Conservation (phyloP, 2,888 invertebrate species). For the Ophioninae sp. region DNA sequence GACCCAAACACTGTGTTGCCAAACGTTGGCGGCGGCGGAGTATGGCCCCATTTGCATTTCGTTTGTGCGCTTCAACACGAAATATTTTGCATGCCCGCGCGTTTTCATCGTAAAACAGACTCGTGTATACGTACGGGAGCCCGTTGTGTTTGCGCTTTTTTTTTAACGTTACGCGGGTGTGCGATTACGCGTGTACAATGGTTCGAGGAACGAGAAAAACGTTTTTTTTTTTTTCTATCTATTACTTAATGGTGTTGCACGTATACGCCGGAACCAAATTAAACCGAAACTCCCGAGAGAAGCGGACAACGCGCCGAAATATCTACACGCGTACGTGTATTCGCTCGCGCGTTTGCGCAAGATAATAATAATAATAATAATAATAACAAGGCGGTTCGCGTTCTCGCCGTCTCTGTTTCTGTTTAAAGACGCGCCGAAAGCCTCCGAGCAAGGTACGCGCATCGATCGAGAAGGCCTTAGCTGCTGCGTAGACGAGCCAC, state of each 20-base stretch:
- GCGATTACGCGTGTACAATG: background rate
- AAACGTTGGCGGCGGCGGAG: slow-evolving; percentile 76
- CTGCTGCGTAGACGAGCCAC: slow-evolving; percentile 47
- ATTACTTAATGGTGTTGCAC: slow-evolving; percentile 37
- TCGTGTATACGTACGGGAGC: background rate
- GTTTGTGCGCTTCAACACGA: slow-evolving; percentile 76
- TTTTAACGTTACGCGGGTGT: background rate
- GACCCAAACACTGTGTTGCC: slow-evolving; percentile 79
- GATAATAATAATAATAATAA: slow-evolving; percentile 40
- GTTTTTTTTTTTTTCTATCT: slow-evolving; percentile 42
- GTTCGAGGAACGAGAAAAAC: slow-evolving; percentile 29
- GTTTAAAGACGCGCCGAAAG: slow-evolving; percentile 64
- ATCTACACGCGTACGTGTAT: slow-evolving; percentile 12
- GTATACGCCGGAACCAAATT: slow-evolving; percentile 38
- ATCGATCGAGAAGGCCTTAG: slow-evolving; percentile 63
- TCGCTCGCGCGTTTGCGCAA: background rate
- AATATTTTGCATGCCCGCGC: slow-evolving; percentile 75
- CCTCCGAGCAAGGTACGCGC: slow-evolving; percentile 51
- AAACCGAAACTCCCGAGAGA: slow-evolving; percentile 42
- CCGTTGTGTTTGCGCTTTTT: too few species aligned
- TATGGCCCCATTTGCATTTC: slow-evolving; percentile 79
- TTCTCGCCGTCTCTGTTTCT: slow-evolving; percentile 54
- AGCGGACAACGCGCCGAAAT: slow-evolving; percentile 44
- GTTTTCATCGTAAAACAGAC: slow-evolving; percentile 57
- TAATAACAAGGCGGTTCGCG: slow-evolving; percentile 48